Percentiles rank a stretch among this genome's conserved stretches.
Conservation (phyloP, 2,113 vertebrate genomes). For the Hydropotes inermis region DNA sequence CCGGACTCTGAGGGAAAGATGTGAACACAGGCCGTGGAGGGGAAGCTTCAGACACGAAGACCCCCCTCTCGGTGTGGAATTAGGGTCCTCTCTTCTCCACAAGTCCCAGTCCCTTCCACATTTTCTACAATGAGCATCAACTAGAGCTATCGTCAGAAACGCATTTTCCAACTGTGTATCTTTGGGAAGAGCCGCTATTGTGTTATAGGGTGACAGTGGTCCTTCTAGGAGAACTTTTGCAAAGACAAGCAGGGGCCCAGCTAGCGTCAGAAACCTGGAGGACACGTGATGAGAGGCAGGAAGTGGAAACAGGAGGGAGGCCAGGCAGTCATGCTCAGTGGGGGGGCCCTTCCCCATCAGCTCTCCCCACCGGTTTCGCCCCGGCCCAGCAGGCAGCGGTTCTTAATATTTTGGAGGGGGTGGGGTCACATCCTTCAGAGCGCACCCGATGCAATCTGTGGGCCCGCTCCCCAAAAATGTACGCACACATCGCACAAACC, state of each 20-base stretch:
- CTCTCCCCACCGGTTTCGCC: background rate
- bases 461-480: background rate
- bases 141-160: background rate
- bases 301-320: rapidly evolving
- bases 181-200: background rate
- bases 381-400: background rate
- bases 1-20: rapidly evolving
- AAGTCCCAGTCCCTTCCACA: background rate
- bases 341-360: background rate
- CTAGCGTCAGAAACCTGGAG: background rate
- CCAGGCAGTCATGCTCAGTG: rapidly evolving
- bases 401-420: background rate
- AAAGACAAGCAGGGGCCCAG: background rate
- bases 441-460: background rate
- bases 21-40: background rate
- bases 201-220: background rate
- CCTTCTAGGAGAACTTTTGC: background rate
- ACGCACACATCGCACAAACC: rapidly evolving
- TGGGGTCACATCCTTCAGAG: background rate
- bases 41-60: background rate
- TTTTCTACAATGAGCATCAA: too few species aligned
- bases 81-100: background rate
- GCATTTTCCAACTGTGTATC: background rate
- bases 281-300: background rate
- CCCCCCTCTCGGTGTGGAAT: background rate